Evolutionary conservation across 2,888 invertebrate genomes (phyloP).

Genomic region (Tiliacea aurago): DNA sequence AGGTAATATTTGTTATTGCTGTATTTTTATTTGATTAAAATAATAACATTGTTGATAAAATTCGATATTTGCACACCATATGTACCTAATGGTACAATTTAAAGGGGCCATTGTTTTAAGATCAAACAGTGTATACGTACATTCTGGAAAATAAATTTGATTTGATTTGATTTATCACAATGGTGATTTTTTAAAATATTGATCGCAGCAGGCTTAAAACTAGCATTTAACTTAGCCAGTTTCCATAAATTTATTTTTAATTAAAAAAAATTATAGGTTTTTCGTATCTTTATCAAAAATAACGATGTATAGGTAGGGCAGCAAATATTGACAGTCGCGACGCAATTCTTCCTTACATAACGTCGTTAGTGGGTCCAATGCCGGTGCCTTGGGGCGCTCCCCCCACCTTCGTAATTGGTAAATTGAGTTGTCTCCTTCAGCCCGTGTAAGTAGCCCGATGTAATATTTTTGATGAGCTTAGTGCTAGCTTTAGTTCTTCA

Average conservation of each 20-base stretch:
- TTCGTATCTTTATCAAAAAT: neutral
- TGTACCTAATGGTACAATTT: too few species aligned
- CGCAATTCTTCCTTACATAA: constrained; percentile 78
- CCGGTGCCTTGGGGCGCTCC: constrained; percentile 64
- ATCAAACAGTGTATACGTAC: too few species aligned
- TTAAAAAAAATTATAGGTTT: neutral
- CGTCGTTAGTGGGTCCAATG: constrained; percentile 72
- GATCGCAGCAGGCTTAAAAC: neutral
- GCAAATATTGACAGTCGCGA: constrained; percentile 72
- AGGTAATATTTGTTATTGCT: too few species aligned
- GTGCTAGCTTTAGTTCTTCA: constrained; percentile 53
- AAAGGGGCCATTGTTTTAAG: too few species aligned
- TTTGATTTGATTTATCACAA: too few species aligned
- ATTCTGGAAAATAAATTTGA: too few species aligned
- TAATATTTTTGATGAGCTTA: constrained; percentile 82
- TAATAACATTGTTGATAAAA: too few species aligned
- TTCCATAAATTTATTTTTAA: neutral
- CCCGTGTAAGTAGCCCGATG: constrained; percentile 76
- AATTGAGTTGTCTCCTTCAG: constrained; percentile 80
- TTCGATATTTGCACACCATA: too few species aligned
- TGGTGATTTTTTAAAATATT: too few species aligned
- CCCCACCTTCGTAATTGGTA: constrained; percentile 79
- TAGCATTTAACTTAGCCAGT: neutral
- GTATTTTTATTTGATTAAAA: too few species aligned
- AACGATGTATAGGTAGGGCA: constrained; percentile 15